Conservation (phyloP, 2,113 vertebrate genomes). For the Eupsittula cactorum region DNA sequence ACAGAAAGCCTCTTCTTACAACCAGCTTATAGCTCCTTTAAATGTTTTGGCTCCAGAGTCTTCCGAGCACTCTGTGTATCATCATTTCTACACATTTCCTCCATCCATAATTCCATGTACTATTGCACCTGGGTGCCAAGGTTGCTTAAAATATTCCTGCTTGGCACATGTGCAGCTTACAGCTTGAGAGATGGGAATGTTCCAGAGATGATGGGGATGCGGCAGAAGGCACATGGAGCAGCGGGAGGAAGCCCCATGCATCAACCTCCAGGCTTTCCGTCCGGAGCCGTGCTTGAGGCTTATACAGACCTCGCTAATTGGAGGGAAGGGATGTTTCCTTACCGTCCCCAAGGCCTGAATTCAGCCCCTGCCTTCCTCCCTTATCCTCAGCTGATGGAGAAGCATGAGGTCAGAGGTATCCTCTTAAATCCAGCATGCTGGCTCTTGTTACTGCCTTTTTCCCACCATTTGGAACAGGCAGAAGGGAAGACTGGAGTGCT, state of each 20-base stretch:
- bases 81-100: not conserved
- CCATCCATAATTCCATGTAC: fast-evolving
- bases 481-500: not conserved
- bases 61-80: fast-evolving
- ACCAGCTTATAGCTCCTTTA: not conserved
- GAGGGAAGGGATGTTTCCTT: not conserved
- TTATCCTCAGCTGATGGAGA: not conserved
- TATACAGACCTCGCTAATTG: not conserved
- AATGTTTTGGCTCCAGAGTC: not conserved
- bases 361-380: not conserved
- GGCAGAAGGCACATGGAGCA: not conserved
- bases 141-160: not conserved
- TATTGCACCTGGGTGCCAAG: not conserved
- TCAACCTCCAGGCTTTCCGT: not conserved
- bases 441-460: not conserved
- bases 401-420: not conserved
- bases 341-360: not conserved
- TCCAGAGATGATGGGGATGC: not conserved
- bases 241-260: fast-evolving
- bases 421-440: fast-evolving
- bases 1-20: not conserved
- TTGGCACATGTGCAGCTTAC: not conserved
- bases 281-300: not conserved
- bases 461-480: not conserved
- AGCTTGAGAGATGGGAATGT: not conserved